phyloP scores from a whole-genome alignment of 2,797 vertebrate species.

The Xiphophorus birchmanni region DNA sequence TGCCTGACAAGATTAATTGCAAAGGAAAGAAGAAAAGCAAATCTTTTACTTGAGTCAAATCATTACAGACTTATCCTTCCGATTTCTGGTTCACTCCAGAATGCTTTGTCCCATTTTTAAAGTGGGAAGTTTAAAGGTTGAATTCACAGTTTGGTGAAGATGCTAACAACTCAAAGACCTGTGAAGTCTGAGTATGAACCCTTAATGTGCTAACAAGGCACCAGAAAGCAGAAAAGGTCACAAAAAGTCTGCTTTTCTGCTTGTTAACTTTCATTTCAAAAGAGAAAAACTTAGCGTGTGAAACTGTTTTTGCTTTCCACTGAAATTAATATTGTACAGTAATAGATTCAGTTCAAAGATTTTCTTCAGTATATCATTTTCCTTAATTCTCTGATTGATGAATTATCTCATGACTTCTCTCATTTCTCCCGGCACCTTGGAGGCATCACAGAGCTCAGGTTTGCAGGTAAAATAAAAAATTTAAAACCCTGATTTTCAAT shows the following conservation, averaged over 20 bases:
- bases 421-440: not conserved
- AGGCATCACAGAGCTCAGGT: not conserved
- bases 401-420: not conserved
- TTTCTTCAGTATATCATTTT: not conserved
- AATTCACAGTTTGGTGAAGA: not conserved
- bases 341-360: not conserved
- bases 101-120: not conserved
- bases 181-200: not conserved
- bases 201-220: not conserved
- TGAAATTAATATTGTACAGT: not conserved
- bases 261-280: not conserved
- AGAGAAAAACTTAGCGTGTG: not conserved
- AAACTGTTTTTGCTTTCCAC: not conserved
- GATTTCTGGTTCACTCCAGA: not conserved
- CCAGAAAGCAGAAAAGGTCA: not conserved
- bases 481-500: not conserved
- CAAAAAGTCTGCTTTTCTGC: not conserved
- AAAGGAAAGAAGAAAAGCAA: not conserved
- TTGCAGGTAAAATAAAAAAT: not conserved
- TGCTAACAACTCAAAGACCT: not conserved
- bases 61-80: not conserved
- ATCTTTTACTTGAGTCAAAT: not conserved
- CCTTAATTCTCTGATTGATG: not conserved
- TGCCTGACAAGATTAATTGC: not conserved
- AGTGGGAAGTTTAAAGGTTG: conserved; percentile 3